phyloP scores from a whole-genome alignment of 1,140 invertebrate genomes.

The Amphibalanus amphitrite region DNA sequence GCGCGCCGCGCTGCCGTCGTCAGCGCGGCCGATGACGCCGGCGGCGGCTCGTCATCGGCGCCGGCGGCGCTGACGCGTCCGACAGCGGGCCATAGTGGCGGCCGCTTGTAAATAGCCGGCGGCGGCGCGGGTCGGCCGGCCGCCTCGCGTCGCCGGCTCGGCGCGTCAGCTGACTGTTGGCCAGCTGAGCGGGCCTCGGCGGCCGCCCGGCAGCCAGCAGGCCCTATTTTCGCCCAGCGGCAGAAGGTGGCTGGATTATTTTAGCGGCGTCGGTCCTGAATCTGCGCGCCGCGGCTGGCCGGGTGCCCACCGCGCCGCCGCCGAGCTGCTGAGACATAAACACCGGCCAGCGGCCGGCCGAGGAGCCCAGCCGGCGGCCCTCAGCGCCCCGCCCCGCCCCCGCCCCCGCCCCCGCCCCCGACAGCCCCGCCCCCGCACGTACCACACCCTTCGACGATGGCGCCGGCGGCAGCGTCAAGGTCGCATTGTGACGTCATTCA shows the following conservation, averaged over 20 bases:
- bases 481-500: too few relatives aligned
- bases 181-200: background rate
- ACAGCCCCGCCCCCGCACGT: too few relatives aligned
- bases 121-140: too few relatives aligned
- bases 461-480: too few relatives aligned
- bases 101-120: background rate
- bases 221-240: background rate
- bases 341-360: background rate
- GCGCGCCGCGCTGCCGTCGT: too few relatives aligned
- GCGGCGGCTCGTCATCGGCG: too few relatives aligned
- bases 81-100: background rate
- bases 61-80: background rate
- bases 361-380: constrained; percentile 28
- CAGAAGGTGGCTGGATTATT: background rate
- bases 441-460: too few relatives aligned
- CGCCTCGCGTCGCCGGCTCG: too few relatives aligned
- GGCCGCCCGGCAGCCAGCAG: background rate
- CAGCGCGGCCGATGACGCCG: background rate
- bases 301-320: constrained; percentile 18
- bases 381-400: too few relatives aligned
- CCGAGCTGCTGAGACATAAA: background rate
- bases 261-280: background rate
- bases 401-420: too few relatives aligned
- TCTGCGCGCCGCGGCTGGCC: constrained; percentile 11
- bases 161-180: background rate